These are phyloP conservation scores for Apodemus speciosus DNA, from an alignment of 2,113 vertebrate genomes.

Conservation along the genomic window DNA sequence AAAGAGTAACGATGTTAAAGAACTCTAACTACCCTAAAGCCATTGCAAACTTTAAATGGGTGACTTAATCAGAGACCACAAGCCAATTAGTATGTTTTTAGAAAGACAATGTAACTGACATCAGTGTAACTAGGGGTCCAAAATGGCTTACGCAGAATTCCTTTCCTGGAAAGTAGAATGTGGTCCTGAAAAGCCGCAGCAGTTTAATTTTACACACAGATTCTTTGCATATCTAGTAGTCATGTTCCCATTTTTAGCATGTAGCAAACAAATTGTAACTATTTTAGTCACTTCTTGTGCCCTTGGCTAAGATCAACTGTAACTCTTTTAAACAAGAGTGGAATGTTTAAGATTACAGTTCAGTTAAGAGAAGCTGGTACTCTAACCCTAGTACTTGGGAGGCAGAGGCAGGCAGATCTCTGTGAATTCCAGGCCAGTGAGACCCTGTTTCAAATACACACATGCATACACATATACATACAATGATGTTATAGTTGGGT, in stretches of 20 bases:
- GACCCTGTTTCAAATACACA: not conserved
- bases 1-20: not conserved
- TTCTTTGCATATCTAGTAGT: constrained; percentile 62
- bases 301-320: not conserved
- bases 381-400: not conserved
- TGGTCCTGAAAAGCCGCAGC: constrained; percentile 11
- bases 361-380: fast-evolving
- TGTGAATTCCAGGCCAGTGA: not conserved
- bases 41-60: not conserved
- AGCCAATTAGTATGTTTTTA: not conserved
- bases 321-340: constrained; percentile 49
- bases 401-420: not conserved
- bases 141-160: constrained; percentile 41
- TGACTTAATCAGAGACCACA: not conserved
- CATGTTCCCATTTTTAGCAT: constrained; percentile 63
- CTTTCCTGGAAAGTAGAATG: constrained; percentile 62
- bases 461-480: not conserved
- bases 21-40: not conserved
- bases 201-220: constrained; percentile 54
- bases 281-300: constrained; percentile 46
- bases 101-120: not conserved
- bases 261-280: not conserved
- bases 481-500: not conserved
- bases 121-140: not conserved
- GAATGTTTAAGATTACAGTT: not conserved